Evolutionary conservation across 2,113 vertebrate genomes (phyloP), one percentile per base, ranked within the genome.

Genomic region (Atrichornis clamosus): DNA sequence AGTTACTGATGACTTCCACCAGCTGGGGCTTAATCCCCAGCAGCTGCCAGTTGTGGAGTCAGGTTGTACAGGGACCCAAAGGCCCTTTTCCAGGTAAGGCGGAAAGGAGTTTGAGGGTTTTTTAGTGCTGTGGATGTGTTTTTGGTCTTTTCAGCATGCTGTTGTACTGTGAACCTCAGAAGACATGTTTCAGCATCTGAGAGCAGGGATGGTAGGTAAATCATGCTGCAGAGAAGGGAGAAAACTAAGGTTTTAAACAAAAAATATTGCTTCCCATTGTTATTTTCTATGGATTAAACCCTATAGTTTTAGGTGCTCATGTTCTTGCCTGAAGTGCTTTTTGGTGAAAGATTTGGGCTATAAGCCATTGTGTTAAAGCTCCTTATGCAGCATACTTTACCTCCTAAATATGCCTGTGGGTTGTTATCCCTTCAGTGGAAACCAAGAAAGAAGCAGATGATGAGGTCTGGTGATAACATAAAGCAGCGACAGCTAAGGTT

Each of bases 131-230:
- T 55, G 14, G 18, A 2, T 0, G 1, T 21, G 6, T 16, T 60
- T 62, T 5, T 5, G 5, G 20, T 20, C 5, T 86, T 7, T 9
- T 21, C 5, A 3, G 41, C 0, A 0, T 33, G 39, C 13, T 58
- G 4, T 7, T 75, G n/a, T n/a, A 9, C 3, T 3, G 39, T 2
- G 17, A 15, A 15, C 2, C 3, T 68, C 37, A 11, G 21, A 63
- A 56, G 53, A 33, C 2, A 1, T 26, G 8, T 70, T 67, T 78
- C 23, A 42, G 19, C 3, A 37, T 50, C 42, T 1, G 4, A 55
- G 28, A 70, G 27, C 35, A 27, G 23, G 18, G 2, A 9, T 70
- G 10, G 30, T 16, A 72, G 27, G 18, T 68, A 72, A 87, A n/a
- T 11, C 3, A 10, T 1, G 2, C 30, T 63, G 33, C 15, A 75